phyloP scores from a whole-genome alignment of 2,797 vertebrate species.

The Malurus splendens region DNA sequence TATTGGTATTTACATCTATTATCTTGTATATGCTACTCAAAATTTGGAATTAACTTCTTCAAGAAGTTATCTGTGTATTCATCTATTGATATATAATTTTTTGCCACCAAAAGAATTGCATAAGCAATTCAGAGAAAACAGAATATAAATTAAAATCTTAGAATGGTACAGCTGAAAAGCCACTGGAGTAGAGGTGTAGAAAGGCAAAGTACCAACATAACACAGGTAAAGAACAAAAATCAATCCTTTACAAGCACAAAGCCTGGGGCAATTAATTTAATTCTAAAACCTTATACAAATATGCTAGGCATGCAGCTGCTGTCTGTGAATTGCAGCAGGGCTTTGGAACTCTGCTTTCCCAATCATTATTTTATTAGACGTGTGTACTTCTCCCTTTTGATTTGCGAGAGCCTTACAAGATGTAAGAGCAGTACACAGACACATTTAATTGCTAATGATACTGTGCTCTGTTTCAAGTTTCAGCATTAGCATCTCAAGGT shows the following conservation, averaged over 20 bases:
- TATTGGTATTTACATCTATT: background rate
- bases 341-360: slow-evolving; percentile 30
- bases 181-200: fast-evolving
- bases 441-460: slow-evolving; percentile 36
- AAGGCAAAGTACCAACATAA: background rate
- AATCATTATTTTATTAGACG: slow-evolving; percentile 23
- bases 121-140: background rate
- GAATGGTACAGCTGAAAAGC: background rate
- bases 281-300: slow-evolving; percentile 13
- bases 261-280: background rate
- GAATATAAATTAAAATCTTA: background rate
- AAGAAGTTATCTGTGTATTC: background rate
- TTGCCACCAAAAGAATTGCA: background rate
- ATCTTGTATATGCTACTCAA: background rate
- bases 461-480: slow-evolving; percentile 22
- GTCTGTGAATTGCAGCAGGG: background rate
- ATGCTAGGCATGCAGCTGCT: background rate
- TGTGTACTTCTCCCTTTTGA: slow-evolving; percentile 22
- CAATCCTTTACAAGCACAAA: background rate
- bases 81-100: background rate
- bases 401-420: slow-evolving; percentile 15
- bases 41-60: background rate
- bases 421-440: background rate
- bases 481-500: slow-evolving; percentile 36
- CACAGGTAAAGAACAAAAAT: background rate